These are phyloP conservation scores for Bombus soroeensis DNA, from an alignment of 1,140 invertebrate species.

Conservation along the genomic window DNA sequence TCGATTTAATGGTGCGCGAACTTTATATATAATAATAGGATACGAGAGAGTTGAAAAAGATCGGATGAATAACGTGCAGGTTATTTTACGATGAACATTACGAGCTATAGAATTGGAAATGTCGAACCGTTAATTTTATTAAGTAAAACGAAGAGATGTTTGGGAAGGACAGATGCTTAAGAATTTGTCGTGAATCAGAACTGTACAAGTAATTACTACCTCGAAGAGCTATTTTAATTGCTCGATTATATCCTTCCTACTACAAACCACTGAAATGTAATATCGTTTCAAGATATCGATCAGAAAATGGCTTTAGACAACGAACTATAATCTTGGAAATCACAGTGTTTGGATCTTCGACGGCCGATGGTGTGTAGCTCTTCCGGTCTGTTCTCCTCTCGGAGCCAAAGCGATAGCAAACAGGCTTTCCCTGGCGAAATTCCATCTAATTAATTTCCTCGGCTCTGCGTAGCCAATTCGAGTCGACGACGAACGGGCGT, in stretches of 20 bases:
- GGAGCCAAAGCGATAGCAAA: constrained; percentile 9
- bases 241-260: too few relatives aligned
- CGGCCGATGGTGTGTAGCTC: background rate
- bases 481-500: constrained; percentile 76
- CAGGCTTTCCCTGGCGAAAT: constrained; percentile 55
- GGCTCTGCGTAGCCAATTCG: constrained; percentile 69
- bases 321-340: background rate
- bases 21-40: background rate
- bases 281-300: background rate
- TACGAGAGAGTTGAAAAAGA: background rate
- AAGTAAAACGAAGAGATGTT: too few relatives aligned
- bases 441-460: constrained; percentile 77
- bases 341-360: too few relatives aligned
- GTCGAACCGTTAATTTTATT: background rate
- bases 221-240: background rate
- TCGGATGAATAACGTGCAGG: background rate
- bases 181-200: background rate
- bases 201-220: background rate
- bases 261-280: background rate
- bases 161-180: background rate
- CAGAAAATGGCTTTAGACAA: background rate
- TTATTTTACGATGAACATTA: background rate
- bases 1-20: too few relatives aligned
- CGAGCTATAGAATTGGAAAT: background rate
- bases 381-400: background rate